Evolutionary conservation across 2,888 invertebrate species (phyloP), one percentile per base, ranked within the genome.

Genomic region (Sesia bembeciformis): DNA sequence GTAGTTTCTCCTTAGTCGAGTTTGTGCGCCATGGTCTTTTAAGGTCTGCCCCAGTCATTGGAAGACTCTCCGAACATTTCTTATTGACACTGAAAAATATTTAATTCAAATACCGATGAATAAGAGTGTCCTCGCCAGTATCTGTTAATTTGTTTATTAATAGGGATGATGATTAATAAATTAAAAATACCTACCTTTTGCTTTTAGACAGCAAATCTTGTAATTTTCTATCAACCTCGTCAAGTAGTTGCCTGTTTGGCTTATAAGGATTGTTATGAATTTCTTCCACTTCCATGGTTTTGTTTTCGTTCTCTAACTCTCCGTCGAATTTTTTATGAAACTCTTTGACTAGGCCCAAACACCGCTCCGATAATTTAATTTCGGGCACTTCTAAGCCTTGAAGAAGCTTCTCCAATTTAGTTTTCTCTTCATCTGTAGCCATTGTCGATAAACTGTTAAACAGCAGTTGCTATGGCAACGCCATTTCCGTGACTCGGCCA

Each of bases 391-490:
- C 84, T 8, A 88, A 58, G 40, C 70, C 77, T 60, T 80, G 72
- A 8, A 88, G 66, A 49, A 88, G 72, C 66, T 86, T 87, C 6
- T 68, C 61, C 49, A 86, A 58, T 65, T 83, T 81, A 4, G 65
- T 58, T 67, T 88, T 88, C 5, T 88, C 86, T 62, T 87, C 87
- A 54, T 87, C 86, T 4, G 88, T 86, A 49, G 79, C 61, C 88
- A 88, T 88, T 57, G 56, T 58, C 56, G 39, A 40, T 52, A 54
- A 49, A 7, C 3, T 38, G 23, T 42, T 50, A 38, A 7, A 42
- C 50, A 43, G 42, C 4, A 6, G 62, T 67, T 58, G 55, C 56
- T 58, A 65, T 66, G 56, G 58, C 63, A 62, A 65, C 65, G 52
- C 43, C 52, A 6, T 54, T 7, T 39, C 53, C 53, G 51, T 53